Base-by-base conservation (phyloP, 2,797 vertebrate genomes). In the Pantherophis vulpinus region DNA sequence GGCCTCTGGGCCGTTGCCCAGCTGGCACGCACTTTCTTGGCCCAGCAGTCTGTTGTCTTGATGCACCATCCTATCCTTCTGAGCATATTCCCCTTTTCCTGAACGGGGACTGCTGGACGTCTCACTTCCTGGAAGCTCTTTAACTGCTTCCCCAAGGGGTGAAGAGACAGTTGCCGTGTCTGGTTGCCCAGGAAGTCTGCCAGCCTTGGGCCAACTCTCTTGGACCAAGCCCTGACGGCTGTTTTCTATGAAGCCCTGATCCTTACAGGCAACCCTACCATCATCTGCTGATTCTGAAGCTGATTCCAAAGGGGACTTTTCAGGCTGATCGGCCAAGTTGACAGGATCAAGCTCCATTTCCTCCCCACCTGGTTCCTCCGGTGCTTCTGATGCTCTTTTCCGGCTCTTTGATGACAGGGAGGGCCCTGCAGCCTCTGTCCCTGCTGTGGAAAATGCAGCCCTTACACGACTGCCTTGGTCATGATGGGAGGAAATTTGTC, bases 401-500 rank as follows among this genome's bases (percentile, higher is more conserved):
- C 20, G 13, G 25, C 4, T 32, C 47, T 32, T 56, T 0, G 2
- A 5, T 9, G 58, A 56, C 79, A 3, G 20, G 9, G 13, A 1
- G 5, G 27, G 18, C n/a, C 61, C 14, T 8, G 5, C 86, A 58
- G 2, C 86, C 12, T 20, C 27, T 5, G 47, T n/a, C 13, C 56
- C 0, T 20, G 59, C 3, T 4, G 32, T 0, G 25, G 13, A 7
- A 47, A 1, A 5, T 7, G 6, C 55, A 13, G 59, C 32, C 7
- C 29, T 16, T 7, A 2, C 29, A 16, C 25, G n/a, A 47, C 6
- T 2, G 7, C 2, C 9, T 12, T 51, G 12, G 27, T 27, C 27
- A 0, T 0, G 4, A 10, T 0, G 23, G 59, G 86, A 79, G 25
- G 5, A 12, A 9, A 3, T 2, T 1, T 16, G 20, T 29, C 18